Conservation (phyloP, 2,797 vertebrate genomes). For the Oryzias dopingdopingensis region DNA sequence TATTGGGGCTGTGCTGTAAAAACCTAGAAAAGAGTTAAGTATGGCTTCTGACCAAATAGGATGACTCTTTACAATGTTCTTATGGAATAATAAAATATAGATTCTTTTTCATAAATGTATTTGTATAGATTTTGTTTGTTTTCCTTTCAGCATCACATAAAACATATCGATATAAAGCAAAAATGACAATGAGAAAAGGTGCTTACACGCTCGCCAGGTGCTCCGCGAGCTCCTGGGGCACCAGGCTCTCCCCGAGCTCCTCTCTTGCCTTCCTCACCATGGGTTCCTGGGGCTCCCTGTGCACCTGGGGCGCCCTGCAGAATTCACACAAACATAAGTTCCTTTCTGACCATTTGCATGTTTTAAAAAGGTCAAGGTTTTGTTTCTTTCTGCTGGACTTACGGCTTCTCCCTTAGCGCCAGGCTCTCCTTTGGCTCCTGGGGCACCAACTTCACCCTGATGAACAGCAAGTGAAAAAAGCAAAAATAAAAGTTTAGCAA, state of each 20-base stretch:
- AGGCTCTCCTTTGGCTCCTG: constrained; percentile 89
- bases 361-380: neutral
- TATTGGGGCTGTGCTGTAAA: no score
- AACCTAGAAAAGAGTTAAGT: no score
- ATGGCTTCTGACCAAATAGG: no score
- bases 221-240: constrained; percentile 82
- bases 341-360: neutral
- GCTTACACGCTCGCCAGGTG: constrained; percentile 90
- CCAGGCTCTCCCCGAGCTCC: constrained; percentile 93
- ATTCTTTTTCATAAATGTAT: no score
- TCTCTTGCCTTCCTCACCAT: constrained; percentile 96
- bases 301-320: constrained; percentile 85
- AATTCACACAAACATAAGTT: neutral
- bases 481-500: constrained; percentile 13
- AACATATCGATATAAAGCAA: neutral
- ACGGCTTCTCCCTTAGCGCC: constrained; percentile 93
- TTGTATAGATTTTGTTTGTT: no score
- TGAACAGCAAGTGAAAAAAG: constrained; percentile 14
- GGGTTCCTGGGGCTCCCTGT: constrained; percentile 87
- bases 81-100: no score
- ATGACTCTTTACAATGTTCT: no score
- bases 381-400: constrained; percentile 48
- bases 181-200: constrained; percentile 1
- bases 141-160: neutral
- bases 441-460: constrained; percentile 90